phyloP scores from a whole-genome alignment of 2,888 invertebrate species.

The Troides aeacus region DNA sequence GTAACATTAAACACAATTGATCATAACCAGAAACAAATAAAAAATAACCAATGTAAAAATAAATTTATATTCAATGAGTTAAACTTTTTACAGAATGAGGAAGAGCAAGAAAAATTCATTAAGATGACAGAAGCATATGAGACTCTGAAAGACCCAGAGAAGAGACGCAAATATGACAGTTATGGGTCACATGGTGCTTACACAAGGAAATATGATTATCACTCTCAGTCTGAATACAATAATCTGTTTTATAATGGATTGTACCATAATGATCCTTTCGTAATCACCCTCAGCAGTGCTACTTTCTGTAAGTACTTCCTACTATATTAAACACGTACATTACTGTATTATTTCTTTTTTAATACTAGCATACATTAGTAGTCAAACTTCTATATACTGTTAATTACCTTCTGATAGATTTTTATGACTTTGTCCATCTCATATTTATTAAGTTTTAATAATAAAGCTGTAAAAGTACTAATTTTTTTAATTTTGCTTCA shows the following conservation, averaged over 20 bases:
- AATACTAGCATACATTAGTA: too few relatives aligned
- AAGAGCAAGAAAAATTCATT: slow-evolving; percentile 86
- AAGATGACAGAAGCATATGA: slow-evolving; percentile 92
- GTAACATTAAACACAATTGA: too few relatives aligned
- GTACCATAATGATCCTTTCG: slow-evolving; percentile 91
- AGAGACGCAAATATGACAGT: slow-evolving; percentile 88
- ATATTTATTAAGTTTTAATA: too few relatives aligned
- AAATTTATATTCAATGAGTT: not conserved
- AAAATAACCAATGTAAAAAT: too few relatives aligned
- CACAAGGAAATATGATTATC: slow-evolving; percentile 78
- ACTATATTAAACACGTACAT: too few relatives aligned
- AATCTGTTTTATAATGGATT: slow-evolving; percentile 93
- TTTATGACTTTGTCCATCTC: too few relatives aligned
- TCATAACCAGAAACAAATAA: too few relatives aligned
- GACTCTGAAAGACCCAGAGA: slow-evolving; percentile 89
- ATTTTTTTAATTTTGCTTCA: too few relatives aligned
- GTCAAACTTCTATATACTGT: too few relatives aligned
- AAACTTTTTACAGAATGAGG: slow-evolving; percentile 80
- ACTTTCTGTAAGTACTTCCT: slow-evolving; percentile 85
- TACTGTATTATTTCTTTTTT: too few relatives aligned
- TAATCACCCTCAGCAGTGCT: slow-evolving; percentile 86
- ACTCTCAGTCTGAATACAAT: slow-evolving; percentile 83
- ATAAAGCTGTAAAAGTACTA: too few relatives aligned
- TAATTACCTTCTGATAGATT: too few relatives aligned
- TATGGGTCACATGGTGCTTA: slow-evolving; percentile 84